Evolutionary conservation across 2,113 vertebrate species (phyloP), one percentile per base, ranked within the genome.

Genomic region (Campylomormyrus tamandua): DNA sequence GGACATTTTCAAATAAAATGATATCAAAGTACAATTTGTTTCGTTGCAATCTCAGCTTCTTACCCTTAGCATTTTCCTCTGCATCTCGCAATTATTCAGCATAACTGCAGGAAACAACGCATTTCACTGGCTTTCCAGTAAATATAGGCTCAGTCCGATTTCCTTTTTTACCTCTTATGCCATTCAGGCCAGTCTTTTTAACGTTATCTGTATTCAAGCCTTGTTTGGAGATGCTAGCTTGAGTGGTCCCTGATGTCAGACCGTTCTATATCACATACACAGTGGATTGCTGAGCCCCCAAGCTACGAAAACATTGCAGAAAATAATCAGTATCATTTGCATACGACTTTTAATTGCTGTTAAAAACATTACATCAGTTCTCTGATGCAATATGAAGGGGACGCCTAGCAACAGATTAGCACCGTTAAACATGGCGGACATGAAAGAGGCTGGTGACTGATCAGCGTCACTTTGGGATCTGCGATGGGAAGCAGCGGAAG

Each of bases 301-400:
- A 80, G 74, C 35, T 42, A 80, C 13, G 35, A 19, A 42, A 80
- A 39, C 74, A 80, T 42, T 39, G 31, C 74, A 80, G 15, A 80
- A 80, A 80, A 80, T 80, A 80, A 80, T 80, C 62, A 70, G 62
- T 80, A 80, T 80, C 74, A 80, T 80, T 80, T 80, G 31, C 74
- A 80, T 80, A 42, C 7, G 17, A 42, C 74, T 80, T 80, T 80
- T 80, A 80, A 80, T 80, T 80, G 74, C 31, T 39, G 31, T 80
- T 80, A 80, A 80, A 80, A 80, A 80, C 74, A 80, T 80, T 80
- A 80, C 74, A 80, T 42, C 74, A 80, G 31, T 80, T 80, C 31
- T 39, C 74, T 80, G 74, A 80, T 42, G 74, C 35, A 80, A 80
- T 80, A 42, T 6, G 74, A 80, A 19, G 11, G 70, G 74, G 74